These are phyloP conservation scores for Rhabditophanes sp. DNA, from an alignment of 2,888 invertebrate species.

Conservation along the genomic window DNA sequence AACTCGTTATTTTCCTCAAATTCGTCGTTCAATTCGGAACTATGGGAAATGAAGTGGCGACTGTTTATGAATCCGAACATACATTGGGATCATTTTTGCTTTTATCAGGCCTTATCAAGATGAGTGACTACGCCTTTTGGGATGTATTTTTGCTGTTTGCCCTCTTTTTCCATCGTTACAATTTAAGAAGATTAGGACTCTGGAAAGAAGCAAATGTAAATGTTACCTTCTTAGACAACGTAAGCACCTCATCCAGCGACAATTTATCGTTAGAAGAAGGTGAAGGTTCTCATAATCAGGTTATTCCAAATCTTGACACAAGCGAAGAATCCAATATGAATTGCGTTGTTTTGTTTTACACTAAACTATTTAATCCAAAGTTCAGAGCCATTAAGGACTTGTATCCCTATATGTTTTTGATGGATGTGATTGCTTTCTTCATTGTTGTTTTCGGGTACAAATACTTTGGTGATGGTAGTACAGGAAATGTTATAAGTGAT, in stretches of 20 bases:
- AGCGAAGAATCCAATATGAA: conserved; percentile 6
- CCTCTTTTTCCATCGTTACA: conserved; percentile 77
- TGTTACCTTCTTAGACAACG: conserved; percentile 18
- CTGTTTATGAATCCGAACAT: neutral
- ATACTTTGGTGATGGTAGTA: conserved; percentile 38
- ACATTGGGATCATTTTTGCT: neutral
- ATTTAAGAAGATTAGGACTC: conserved; percentile 59
- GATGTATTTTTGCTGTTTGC: conserved; percentile 74
- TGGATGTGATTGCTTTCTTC: conserved; percentile 91
- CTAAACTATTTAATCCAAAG: conserved; percentile 58
- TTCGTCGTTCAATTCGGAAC: conserved; percentile 93
- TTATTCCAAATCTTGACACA: neutral
- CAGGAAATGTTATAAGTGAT: conserved; percentile 34
- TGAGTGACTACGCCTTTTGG: conserved; percentile 68
- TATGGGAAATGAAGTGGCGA: neutral
- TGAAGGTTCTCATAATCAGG: neutral
- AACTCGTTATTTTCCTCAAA: conserved; percentile 79
- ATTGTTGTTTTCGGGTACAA: conserved; percentile 75
- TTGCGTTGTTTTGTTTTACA: conserved; percentile 21
- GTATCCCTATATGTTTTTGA: conserved; percentile 92
- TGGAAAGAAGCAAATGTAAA: conserved; percentile 56
- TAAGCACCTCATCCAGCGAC: too few relatives aligned
- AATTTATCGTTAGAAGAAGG: neutral
- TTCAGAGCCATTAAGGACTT: conserved; percentile 66
- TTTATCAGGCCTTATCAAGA: too few relatives aligned